phyloP scores from a whole-genome alignment of 30 jellyfish, hydroid and myxozoan species.

The Mastigias papua region DNA sequence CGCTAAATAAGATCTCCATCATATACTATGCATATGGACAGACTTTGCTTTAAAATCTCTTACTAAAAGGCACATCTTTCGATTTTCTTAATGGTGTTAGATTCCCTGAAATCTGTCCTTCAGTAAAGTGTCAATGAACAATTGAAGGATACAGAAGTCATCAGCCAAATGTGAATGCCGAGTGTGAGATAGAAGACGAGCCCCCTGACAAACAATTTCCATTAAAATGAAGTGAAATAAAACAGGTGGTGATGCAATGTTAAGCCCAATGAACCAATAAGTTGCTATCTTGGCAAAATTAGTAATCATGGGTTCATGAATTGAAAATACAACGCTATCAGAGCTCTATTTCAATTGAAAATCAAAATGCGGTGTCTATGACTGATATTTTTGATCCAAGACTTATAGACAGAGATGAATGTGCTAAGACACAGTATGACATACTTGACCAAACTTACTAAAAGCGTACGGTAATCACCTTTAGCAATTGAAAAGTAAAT shows the following conservation, averaged over 20 bases:
- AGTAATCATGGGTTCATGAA: not conserved
- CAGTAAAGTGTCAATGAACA: no score
- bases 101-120: no score
- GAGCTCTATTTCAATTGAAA: conserved; percentile 1
- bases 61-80: no score
- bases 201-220: conserved; percentile 41
- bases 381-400: not conserved
- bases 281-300: conserved; percentile 23
- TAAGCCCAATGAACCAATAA: not conserved
- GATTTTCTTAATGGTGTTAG: no score
- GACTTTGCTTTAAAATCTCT: no score
- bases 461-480: not conserved
- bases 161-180: not conserved
- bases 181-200: not conserved
- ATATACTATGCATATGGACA: no score
- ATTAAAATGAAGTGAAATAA: not conserved
- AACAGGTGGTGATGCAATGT: conserved; percentile 54
- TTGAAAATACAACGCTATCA: not conserved
- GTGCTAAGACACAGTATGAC: not conserved
- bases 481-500: not conserved
- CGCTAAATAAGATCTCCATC: no score
- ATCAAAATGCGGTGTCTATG: not conserved
- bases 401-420: not conserved
- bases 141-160: no score
- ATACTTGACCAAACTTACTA: not conserved